Evolutionary conservation across 1,140 invertebrate species (phyloP), one percentile per base, ranked within the genome.

Genomic region (Elymnias hypermnestra): DNA sequence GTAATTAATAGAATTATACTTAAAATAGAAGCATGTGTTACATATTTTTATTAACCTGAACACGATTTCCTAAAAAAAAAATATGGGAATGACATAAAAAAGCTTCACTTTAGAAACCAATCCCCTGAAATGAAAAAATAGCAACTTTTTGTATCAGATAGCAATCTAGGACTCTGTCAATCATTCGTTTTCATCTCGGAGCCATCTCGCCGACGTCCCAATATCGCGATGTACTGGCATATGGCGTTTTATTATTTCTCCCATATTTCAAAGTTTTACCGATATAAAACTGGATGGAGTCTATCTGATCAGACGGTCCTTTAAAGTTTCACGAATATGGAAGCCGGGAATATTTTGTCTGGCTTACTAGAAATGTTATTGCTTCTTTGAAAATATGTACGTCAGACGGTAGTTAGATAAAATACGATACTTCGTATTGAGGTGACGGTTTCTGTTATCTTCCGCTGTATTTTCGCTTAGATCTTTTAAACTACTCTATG

Each of bases 241-340:
- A 33, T 33, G 29, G 29, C 29, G 29, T 12, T 33, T 33, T 33
- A 33, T 33, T 33, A 33, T 33, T 33, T 33, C 29, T 14, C 29
- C 29, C 29, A 33, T 33, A 33, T 33, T 33, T 33, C 29, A 33
- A 33, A 33, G 1, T 33, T 33, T 33, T 15, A 33, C 12, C 6
- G 28, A 12, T 33, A 33, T 33, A 33, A 33, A 33, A 33, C 29
- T 15, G 29, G 29, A 33, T 33, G 29, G 29, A 33, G 29, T 33
- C 13, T 15, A 15, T 33, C 29, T 33, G 29, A 33, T 33, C 29
- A 15, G 29, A 33, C 29, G 29, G 12, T 33, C 13, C 15, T 33
- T 33, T 33, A 33, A 33, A 33, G 10, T 33, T 15, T 33, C 13
- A 33, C 29, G 29, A 33, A 33, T 33, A 33, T 33, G 14, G 29